Evolutionary conservation across 1,140 invertebrate genomes (phyloP).

Genomic region (Tyrophagus putrescentiae): DNA sequence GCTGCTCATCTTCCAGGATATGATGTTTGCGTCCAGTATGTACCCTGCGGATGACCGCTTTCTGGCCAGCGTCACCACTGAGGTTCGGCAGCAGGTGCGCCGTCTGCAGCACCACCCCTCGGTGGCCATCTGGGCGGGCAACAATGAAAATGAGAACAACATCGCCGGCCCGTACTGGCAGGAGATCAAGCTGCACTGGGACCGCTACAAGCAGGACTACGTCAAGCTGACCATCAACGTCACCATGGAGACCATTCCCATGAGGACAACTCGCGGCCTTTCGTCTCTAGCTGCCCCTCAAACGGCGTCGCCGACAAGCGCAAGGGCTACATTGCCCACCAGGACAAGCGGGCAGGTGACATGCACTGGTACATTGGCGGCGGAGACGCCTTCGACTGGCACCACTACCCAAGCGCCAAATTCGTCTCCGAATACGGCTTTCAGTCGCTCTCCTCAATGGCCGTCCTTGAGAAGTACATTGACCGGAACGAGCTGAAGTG

Average conservation of each 20-base stretch:
- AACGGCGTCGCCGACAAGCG: slow-evolving; percentile 62
- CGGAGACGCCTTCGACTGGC: slow-evolving; percentile 60
- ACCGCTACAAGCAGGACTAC: slow-evolving; percentile 53
- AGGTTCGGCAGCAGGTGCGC: slow-evolving; percentile 65
- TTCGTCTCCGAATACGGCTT: slow-evolving; percentile 92
- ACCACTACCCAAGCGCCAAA: slow-evolving; percentile 57
- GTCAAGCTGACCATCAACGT: slow-evolving; percentile 63
- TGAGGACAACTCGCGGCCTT: slow-evolving; percentile 48
- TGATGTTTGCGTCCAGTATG: slow-evolving; percentile 93
- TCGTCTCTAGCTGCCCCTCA: slow-evolving; percentile 72
- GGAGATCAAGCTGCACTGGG: background rate
- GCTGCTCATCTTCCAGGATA: slow-evolving; percentile 44
- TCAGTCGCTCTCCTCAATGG: slow-evolving; percentile 62
- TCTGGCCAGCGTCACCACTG: slow-evolving; percentile 51
- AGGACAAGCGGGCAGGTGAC: slow-evolving; percentile 78
- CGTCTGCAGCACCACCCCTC: slow-evolving; percentile 74
- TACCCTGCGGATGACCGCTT: slow-evolving; percentile 66
- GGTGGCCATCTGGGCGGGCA: slow-evolving; percentile 69
- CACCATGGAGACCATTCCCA: slow-evolving; percentile 48
- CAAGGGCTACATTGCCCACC: slow-evolving; percentile 54
- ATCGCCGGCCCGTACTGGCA: slow-evolving; percentile 42
- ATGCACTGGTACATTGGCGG: slow-evolving; percentile 41
- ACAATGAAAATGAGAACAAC: slow-evolving; percentile 93
- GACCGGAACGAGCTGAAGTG: slow-evolving; percentile 43
- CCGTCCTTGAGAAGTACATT: slow-evolving; percentile 43